Evolutionary conservation across 37 sponge, comb jelly and placozoan species (phyloP), one percentile per base, ranked within the genome.

Genomic region (Mnemiopsis leidyi): DNA sequence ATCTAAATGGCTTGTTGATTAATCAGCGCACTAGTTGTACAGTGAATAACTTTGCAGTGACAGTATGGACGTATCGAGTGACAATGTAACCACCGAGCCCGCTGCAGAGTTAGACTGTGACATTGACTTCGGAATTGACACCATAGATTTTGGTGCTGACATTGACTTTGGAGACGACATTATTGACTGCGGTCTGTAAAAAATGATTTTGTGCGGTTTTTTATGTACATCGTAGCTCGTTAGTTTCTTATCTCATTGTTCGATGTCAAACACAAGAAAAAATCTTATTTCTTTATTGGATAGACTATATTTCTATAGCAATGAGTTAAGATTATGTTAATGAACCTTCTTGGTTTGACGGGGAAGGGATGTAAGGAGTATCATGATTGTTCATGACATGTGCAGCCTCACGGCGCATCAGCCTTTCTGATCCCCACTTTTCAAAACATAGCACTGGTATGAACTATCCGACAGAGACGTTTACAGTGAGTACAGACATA

Each of bases 281-380:
- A 34, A 16, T 32, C 13, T 48, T 48, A 13, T 85, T 38, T 38
- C 3, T 85, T 2, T 23, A 5, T 18, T 71, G 2, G 2, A 71
- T 23, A 71, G 5, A 71, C 3, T 24, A 23, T 5, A 71, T 71
- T 28, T 5, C 23, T 29, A 71, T 23, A 1, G 23, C 32, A 23
- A 34, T 37, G 23, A 7, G 36, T 82, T 39, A 85, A 29, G 23
- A 39, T 85, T 85, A 33, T 40, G 90, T 85, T 85, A 85, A 39
- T 85, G 90, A 85, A 85, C 90, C 90, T 85, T 85, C 90, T 40
- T 5, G 90, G 90, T 85, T 85, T 85, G 90, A 85, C 90, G 90
- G 90, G 90, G 90, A 85, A 25, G 90, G n/a, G 90, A 85, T 85
- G 90, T 39, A n/a, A 40, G 90, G 90, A 85, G 9, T 36, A 0